Evolutionary conservation across 2,888 invertebrate genomes (phyloP), one percentile per base, ranked within the genome.

Genomic region (Hyposoter didymator): DNA sequence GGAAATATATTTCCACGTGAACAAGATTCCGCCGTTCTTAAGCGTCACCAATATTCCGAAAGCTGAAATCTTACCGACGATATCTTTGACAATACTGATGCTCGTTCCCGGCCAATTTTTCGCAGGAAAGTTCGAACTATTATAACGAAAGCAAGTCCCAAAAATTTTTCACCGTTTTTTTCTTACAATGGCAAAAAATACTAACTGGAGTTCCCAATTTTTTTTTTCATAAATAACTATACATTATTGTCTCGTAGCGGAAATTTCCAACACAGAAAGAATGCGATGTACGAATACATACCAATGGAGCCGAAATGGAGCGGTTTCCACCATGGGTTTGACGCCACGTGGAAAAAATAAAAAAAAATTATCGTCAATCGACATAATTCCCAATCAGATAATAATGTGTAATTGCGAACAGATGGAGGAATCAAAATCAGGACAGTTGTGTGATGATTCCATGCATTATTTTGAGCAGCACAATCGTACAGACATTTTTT

Each of bases 91-190:
- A 39, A 0, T 7, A 28, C 75, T 62, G 67, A 79, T 79, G 79
- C 64, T 76, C 66, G 82, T 85, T 82, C 79, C 76, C 70, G 72
- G 43, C 59, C 78, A 43, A 73, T 17, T 79, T 43, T 76, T 76
- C 47, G n/a, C 59, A 17, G 64, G 32, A 66, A 62, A 78, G 39
- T 72, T 79, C 75, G 47, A 79, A 76, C 66, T 76, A 39, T 55
- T 76, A 35, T 35, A 45, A 47, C 52, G 22, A 19, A 47, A 14
- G 28, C 32, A 45, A 28, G 28, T 28, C 5, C 28, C 28, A 28
- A 5, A 4, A 28, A 28, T 59, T 59, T 14, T 10, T 4, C 5
- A 28, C 4, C n/a, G n/a, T n/a, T 14, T 22, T 28, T 28, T 14
- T 28, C 28, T 28, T 14, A 0, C 12, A 59, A 28, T 5, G 0